Evolutionary conservation across 2,797 vertebrate genomes (phyloP), one percentile per base, ranked within the genome.

Genomic region (Parauchenoglanis ngamensis): DNA sequence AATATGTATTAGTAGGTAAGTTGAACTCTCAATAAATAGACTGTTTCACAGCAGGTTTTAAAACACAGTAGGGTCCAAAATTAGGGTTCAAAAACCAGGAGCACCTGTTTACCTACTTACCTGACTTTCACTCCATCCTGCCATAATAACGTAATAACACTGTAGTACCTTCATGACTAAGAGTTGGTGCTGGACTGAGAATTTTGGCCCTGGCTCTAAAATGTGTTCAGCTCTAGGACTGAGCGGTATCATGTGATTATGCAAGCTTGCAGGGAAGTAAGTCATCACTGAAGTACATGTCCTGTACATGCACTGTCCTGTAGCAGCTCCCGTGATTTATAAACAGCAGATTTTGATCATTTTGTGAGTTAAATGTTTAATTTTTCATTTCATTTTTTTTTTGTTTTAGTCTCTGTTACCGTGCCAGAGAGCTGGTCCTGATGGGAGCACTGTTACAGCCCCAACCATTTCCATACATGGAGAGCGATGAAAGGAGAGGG

Each of bases 371-470:
- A 8, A 44, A 65, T 40, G 40, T 40, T 40, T 40, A 54, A 77
- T 78, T 85, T 67, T 81, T 59, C 3, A 73, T 31, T 76, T 25
- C 23, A 44, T 21, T 59, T 52, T 76, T 49, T 76, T 70, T 75
- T 63, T 44, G 7, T 76, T 80, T 54, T 49, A 28, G 86, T 83
- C 82, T 88, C 84, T 87, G 85, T 92, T 92, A 92, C 92, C 91
- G 88, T 88, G 91, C 90, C 86, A 92, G 90, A 88, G 92, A 93
- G 88, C 87, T 73, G 78, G 90, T 90, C 88, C 91, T 91, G 85
- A 87, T 86, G 85, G 89, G 87, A 75, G 84, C 83, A 79, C 83
- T 81, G 83, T 83, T 89, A 89, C 56, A 63, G 80, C 86, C 89
- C 90, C 92, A 92, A 61, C 88, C 90, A 68, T 59, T 85, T 85